Evolutionary conservation across 2,797 vertebrate genomes (phyloP).

Genomic region (Malurus splendens): DNA sequence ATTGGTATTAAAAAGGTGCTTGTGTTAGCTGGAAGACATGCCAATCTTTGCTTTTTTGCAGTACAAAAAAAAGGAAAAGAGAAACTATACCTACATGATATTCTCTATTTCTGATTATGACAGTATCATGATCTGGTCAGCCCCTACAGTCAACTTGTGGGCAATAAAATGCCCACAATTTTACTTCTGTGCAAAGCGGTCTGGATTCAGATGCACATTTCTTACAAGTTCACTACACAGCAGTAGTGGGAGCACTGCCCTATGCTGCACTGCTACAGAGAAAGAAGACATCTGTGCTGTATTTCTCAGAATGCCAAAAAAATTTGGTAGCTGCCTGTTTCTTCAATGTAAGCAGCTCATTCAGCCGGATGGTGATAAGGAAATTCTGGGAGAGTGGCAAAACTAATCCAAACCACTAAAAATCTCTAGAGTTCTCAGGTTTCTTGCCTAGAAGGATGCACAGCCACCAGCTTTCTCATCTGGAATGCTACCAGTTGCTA

Average conservation of each 20-base stretch:
- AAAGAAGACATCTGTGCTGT: neutral
- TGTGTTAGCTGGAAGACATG: neutral
- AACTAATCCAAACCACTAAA: neutral
- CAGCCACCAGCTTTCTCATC: neutral
- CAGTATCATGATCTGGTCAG: neutral
- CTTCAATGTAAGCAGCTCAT: neutral
- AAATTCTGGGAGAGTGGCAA: neutral
- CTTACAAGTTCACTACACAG: neutral
- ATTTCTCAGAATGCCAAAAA: neutral
- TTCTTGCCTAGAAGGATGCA: neutral
- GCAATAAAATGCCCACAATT: neutral
- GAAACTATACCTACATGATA: neutral
- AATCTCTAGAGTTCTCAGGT: neutral
- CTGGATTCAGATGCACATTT: neutral
- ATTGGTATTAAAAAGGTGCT: neutral
- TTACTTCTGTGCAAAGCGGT: neutral
- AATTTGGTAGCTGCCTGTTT: neutral
- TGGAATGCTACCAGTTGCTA: neutral
- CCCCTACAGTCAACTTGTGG: neutral
- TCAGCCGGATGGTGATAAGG: neutral
- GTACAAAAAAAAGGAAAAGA: neutral
- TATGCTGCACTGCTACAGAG: neutral
- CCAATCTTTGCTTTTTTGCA: neutral
- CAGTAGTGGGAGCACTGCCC: neutral
- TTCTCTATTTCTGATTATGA: neutral